Evolutionary conservation across 2,113 vertebrate species (phyloP), one percentile per base, ranked within the genome.

Genomic region (Dromas ardeola): DNA sequence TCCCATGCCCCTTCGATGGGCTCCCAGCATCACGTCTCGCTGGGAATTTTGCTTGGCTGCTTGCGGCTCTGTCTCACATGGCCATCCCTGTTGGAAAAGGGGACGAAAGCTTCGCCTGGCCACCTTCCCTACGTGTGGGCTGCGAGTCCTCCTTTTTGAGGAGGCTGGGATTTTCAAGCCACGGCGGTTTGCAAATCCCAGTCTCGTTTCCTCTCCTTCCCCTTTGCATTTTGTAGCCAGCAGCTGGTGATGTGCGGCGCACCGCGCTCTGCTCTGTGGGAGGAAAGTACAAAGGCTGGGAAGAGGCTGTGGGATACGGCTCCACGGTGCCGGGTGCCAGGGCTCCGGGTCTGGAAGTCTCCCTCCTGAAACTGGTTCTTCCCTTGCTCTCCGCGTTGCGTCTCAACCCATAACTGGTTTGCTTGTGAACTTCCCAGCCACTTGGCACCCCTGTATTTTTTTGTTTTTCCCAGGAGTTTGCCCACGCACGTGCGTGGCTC

Each of bases 31-130:
- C 20, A 4, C 0, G 0, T 36, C 34, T 74, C 3, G 11, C 63
- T 53, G 58, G 66, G 49, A 72, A 29, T 88, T 56, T 67, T 32
- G 34, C 78, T 38, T 49, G 70, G 38, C 2, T 2, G 7, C 21
- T 70, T 22, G 47, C 5, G 4, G 34, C 50, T 88, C 49, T 53
- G 0, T 6, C 12, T 78, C 50, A 18, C 1, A 0, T 0, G 27
- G 22, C 21, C 5, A 1, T 71, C 42, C 25, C 27, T 55, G 22
- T 34, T 58, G 61, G n/a, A 50, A 55, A 52, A 17, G 36, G 13
- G 11, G 30, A 15, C 2, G 5, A 26, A 61, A 66, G 49, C 45
- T 81, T 70, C 1, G 1, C 52, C 52, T 56, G 69, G 29, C 19
- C 69, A 36, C 47, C 42, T 79, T 1, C 3, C 9, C 27, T 71